phyloP scores from a whole-genome alignment of 2,797 vertebrate species.

The Hydrolagus colliei region DNA sequence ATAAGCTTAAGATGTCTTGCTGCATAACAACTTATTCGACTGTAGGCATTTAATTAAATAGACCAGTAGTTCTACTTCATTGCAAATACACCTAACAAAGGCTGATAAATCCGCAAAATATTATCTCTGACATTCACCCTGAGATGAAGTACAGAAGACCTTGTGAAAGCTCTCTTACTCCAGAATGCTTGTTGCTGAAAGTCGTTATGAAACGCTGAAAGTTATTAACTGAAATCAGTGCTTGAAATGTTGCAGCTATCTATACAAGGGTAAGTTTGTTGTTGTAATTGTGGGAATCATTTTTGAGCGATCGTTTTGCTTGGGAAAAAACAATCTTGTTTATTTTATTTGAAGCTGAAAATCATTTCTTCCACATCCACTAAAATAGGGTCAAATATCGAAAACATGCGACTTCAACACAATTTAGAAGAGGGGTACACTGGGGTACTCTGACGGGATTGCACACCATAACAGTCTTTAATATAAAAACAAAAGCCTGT shows the following conservation, averaged over 20 bases:
- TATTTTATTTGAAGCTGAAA: neutral
- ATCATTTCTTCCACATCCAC: neutral
- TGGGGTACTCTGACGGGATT: too few species aligned
- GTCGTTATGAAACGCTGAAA: neutral
- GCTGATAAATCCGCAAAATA: neutral
- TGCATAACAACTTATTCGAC: neutral
- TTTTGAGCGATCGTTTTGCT: neutral
- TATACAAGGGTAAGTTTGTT: too few species aligned
- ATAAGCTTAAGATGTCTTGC: neutral
- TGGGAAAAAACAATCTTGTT: neutral
- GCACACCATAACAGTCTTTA: too few species aligned
- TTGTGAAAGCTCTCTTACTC: neutral
- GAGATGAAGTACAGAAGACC: neutral
- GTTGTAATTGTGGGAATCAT: neutral
- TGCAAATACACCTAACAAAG: neutral
- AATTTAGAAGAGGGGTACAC: neutral
- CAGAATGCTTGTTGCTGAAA: neutral
- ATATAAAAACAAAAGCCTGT: too few species aligned
- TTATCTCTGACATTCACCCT: conserved; percentile 16
- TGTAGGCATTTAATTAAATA: conserved; percentile 6
- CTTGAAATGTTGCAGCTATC: neutral
- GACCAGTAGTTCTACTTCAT: neutral
- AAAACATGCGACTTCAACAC: neutral
- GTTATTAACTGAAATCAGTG: neutral
- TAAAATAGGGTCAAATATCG: too few species aligned